Evolutionary conservation across 2,113 vertebrate species (phyloP).

Genomic region (Phalacrocorax carbo): DNA sequence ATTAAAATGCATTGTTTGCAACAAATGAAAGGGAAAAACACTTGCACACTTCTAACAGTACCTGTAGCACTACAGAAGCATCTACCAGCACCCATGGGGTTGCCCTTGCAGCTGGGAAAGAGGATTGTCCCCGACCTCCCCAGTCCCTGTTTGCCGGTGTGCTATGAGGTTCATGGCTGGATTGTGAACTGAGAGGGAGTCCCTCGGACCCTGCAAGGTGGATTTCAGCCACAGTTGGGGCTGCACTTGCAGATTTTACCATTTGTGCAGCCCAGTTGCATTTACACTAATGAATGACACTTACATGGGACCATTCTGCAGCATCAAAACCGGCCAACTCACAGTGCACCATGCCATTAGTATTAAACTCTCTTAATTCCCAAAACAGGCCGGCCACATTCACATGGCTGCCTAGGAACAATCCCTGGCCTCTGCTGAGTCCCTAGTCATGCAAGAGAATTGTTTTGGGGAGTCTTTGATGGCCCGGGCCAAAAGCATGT

Average conservation of each 20-base stretch:
- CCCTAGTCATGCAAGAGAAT: background rate
- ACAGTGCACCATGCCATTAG: background rate
- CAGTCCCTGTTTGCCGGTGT: background rate
- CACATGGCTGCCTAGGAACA: background rate
- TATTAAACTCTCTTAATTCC: background rate
- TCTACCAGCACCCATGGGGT: background rate
- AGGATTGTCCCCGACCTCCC: fast-evolving
- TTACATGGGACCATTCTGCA: background rate
- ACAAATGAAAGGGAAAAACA: background rate
- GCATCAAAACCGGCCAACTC: background rate
- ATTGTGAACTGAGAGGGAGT: background rate
- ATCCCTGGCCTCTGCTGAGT: background rate
- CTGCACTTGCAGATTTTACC: background rate
- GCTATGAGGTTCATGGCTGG: background rate
- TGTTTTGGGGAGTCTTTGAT: background rate
- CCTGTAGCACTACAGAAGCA: background rate
- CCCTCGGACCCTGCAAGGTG: background rate
- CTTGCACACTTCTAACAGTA: background rate
- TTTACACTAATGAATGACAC: constrained; percentile 30
- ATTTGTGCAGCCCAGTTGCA: background rate
- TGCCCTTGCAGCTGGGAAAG: background rate
- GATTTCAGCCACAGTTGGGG: background rate
- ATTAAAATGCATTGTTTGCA: background rate
- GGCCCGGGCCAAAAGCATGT: constrained; percentile 29
- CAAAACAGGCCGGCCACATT: constrained; percentile 19